Conservation (phyloP, 2,113 vertebrate species). For the Melanocharis versteri region DNA sequence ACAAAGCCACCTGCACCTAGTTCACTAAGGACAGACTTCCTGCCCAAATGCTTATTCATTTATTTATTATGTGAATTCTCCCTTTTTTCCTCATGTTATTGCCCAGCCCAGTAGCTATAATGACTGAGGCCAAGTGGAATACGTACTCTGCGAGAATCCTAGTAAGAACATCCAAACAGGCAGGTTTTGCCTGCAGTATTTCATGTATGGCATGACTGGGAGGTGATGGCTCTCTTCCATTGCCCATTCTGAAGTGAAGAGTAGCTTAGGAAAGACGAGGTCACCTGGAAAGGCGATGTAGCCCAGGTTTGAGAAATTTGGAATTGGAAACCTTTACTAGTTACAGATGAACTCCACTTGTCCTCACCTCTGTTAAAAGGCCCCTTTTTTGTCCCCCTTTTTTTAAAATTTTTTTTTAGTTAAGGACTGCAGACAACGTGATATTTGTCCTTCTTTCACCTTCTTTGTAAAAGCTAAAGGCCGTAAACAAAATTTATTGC, state of each 20-base stretch:
- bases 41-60: background rate
- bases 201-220: background rate
- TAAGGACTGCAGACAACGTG: background rate
- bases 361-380: background rate
- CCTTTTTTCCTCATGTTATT: background rate
- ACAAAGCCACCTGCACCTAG: background rate
- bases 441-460: background rate
- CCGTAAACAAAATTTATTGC: constrained; percentile 20
- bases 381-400: background rate
- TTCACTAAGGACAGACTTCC: background rate
- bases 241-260: background rate
- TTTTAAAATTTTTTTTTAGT: background rate
- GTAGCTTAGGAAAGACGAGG: background rate
- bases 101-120: background rate
- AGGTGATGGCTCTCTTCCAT: background rate
- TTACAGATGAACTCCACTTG: background rate
- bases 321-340: background rate
- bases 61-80: background rate
- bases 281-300: background rate
- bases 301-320: background rate
- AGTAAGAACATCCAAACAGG: background rate
- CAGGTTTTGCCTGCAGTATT: background rate
- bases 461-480: constrained; percentile 16
- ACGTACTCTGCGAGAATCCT: background rate
- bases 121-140: background rate